These are phyloP conservation scores for Ectobius pallidus DNA, from an alignment of 2,888 invertebrate species.

Conservation along the genomic window DNA sequence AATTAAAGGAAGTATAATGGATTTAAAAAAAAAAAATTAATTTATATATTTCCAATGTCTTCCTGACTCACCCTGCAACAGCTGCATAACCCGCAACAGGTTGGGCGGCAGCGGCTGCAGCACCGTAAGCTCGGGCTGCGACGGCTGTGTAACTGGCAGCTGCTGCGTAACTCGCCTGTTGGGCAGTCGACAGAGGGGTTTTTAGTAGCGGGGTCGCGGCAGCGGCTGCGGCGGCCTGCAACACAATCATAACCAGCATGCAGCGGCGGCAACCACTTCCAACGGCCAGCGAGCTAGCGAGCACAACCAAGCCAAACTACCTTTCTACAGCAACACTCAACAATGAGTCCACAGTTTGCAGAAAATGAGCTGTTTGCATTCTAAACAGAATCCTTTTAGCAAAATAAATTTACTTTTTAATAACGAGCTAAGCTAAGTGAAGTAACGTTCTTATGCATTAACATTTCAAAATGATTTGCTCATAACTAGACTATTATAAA, in stretches of 20 bases:
- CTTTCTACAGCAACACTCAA: slow-evolving; percentile 24
- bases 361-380: not conserved
- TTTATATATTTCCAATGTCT: slow-evolving; percentile 24
- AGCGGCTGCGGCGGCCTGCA: slow-evolving; percentile 68
- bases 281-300: slow-evolving; percentile 2
- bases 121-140: slow-evolving; percentile 81
- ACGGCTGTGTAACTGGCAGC: slow-evolving; percentile 88
- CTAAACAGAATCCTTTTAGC: not conserved
- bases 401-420: not conserved
- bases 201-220: slow-evolving; percentile 81
- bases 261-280: slow-evolving; percentile 21
- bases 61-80: slow-evolving; percentile 67
- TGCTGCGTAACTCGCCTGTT: slow-evolving; percentile 86
- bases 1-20: too few relatives aligned
- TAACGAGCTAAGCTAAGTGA: not conserved
- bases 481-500: not conserved
- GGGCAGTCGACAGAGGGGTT: slow-evolving; percentile 82
- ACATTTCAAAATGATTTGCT: not conserved
- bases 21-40: too few relatives aligned
- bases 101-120: slow-evolving; percentile 73
- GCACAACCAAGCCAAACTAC: slow-evolving; percentile 28
- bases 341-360: slow-evolving; percentile 27
- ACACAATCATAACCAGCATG: slow-evolving; percentile 46
- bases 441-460: not conserved
- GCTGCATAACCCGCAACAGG: slow-evolving; percentile 76